Percentiles rank a stretch among this genome's conserved stretches.
Evolutionary conservation across 1,140 invertebrate genomes (phyloP).

Genomic region (Macrosteles quadrilineatus): DNA sequence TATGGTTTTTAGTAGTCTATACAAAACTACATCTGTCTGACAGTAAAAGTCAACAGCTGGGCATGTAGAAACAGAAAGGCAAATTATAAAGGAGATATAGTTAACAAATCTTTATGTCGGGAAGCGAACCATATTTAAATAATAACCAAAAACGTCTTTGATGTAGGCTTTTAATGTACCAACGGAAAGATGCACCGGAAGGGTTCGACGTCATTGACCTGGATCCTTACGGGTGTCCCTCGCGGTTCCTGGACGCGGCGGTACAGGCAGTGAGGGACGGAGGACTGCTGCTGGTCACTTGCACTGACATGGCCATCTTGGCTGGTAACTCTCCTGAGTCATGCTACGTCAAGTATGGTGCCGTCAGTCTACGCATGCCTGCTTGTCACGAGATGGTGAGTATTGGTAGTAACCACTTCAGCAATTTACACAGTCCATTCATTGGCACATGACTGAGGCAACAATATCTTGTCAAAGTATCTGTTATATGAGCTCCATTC

Average conservation of each 20-base stretch:
- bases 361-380: conserved; percentile 82
- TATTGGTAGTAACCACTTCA: too few relatives aligned
- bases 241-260: conserved; percentile 90
- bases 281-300: conserved; percentile 89
- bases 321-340: conserved; percentile 95
- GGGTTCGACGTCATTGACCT: conserved; percentile 91
- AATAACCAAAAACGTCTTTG: conserved; percentile 19
- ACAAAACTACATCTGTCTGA: too few relatives aligned
- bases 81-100: too few relatives aligned
- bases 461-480: too few relatives aligned
- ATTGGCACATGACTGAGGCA: too few relatives aligned
- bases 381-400: conserved; percentile 94
- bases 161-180: conserved; percentile 82
- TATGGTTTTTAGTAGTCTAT: too few relatives aligned
- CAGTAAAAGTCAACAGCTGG: too few relatives aligned
- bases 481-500: too few relatives aligned
- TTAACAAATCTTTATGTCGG: conserved; percentile 11
- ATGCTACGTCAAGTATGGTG: conserved; percentile 93
- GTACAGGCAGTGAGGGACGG: conserved; percentile 79
- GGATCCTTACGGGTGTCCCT: conserved; percentile 97
- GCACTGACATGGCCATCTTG: conserved; percentile 96
- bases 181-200: conserved; percentile 63
- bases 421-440: too few relatives aligned
- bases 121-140: conserved; percentile 6
- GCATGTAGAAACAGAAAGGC: too few relatives aligned